phyloP scores from a whole-genome alignment of 2,888 invertebrate species.

The Lycocerus yunnanus region DNA sequence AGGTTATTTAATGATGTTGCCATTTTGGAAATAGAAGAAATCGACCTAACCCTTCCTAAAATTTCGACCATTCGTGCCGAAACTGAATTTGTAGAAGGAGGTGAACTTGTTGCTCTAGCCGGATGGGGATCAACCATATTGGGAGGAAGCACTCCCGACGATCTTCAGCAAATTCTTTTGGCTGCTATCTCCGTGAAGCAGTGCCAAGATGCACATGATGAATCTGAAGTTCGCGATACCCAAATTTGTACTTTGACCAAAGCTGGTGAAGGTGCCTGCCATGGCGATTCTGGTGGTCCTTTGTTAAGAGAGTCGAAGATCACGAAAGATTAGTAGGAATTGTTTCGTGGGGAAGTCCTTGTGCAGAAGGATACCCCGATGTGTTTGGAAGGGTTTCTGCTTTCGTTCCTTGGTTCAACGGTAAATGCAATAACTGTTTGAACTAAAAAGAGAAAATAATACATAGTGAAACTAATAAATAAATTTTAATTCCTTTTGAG shows the following conservation, averaged over 20 bases:
- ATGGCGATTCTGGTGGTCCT: constrained; percentile 62
- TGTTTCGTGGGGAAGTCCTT: not conserved
- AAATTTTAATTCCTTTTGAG: no score
- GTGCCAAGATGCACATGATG: not conserved
- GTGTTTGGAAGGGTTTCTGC: not conserved
- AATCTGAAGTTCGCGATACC: not conserved
- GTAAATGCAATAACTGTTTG: not conserved
- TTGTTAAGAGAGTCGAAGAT: constrained; percentile 45
- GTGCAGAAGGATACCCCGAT: not conserved
- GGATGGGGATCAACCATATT: constrained; percentile 52
- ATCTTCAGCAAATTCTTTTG: constrained; percentile 60
- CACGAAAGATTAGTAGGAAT: constrained; percentile 3
- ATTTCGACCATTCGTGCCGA: not conserved
- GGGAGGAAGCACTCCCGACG: constrained; percentile 59
- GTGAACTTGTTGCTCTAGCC: constrained; percentile 47
- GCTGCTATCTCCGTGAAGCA: constrained; percentile 58
- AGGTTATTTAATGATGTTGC: no score
- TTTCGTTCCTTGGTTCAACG: constrained; percentile 1
- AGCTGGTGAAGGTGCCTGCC: constrained; percentile 61
- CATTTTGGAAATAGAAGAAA: no score
- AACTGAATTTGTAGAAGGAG: constrained; percentile 48
- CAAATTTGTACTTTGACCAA: constrained; percentile 36
- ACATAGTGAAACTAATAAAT: no score
- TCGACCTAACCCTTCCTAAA: not conserved
- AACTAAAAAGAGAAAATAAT: constrained; percentile 35